A percentile compares a stretch with the other conserved stretches of the same genome.
Conservation (phyloP, 2,797 vertebrate species). For the Benthosema pterotum region DNA sequence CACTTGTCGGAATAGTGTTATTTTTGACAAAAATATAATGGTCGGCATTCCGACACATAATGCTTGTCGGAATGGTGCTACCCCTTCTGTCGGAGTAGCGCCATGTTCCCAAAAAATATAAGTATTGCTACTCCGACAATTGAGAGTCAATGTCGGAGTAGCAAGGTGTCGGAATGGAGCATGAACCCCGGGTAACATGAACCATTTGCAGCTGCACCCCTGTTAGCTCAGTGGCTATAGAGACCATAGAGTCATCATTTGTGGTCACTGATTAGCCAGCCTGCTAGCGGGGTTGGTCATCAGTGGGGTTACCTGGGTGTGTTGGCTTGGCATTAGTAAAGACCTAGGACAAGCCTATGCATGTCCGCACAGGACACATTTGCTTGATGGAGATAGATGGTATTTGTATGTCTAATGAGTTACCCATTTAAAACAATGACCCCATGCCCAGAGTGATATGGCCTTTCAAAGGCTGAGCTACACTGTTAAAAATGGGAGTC, state of each 20-base stretch:
- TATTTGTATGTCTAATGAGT: neutral
- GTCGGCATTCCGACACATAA: too few species aligned
- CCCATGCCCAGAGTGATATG: neutral
- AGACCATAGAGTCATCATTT: neutral
- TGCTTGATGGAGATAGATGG: slow-evolving; percentile 8
- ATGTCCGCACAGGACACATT: slow-evolving; percentile 17
- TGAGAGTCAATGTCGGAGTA: too few species aligned
- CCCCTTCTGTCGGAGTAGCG: too few species aligned
- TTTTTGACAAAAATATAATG: too few species aligned
- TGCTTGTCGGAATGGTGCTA: too few species aligned
- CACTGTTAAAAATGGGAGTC: too few species aligned
- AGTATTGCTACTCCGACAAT: too few species aligned
- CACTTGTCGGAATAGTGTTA: too few species aligned
- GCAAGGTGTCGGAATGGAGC: too few species aligned
- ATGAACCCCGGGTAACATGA: too few species aligned
- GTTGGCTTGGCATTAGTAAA: slow-evolving; percentile 10
- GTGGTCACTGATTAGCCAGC: slow-evolving; percentile 34
- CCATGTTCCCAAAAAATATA: too few species aligned
- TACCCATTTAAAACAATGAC: neutral
- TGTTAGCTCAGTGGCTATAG: slow-evolving; percentile 7
- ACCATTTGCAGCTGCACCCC: neutral
- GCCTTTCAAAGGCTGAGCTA: too few species aligned
- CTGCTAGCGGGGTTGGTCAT: slow-evolving; percentile 9
- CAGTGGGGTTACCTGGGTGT: slow-evolving; percentile 21
- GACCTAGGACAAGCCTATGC: slow-evolving; percentile 44